Evolutionary conservation across 2,113 vertebrate genomes (phyloP).

Genomic region (Sprattus sprattus): DNA sequence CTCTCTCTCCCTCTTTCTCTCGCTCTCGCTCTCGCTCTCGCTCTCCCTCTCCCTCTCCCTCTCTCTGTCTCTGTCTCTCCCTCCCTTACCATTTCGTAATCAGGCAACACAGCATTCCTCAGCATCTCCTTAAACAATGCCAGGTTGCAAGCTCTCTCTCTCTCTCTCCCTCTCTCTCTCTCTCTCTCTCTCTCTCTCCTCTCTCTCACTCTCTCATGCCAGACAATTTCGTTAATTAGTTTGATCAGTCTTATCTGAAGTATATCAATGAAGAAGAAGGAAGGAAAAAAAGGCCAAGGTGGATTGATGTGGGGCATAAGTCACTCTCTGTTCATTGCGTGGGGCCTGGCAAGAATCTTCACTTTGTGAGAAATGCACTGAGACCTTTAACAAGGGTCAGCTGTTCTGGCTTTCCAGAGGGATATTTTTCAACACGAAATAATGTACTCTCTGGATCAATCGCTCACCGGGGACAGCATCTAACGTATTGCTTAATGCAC

Average conservation of each 20-base stretch:
- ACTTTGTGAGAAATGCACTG: background rate
- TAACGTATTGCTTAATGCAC: constrained; percentile 26
- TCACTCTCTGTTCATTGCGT: constrained; percentile 24
- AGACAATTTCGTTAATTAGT: constrained; percentile 65
- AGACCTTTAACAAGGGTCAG: constrained; percentile 36
- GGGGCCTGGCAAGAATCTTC: constrained; percentile 16
- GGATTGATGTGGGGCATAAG: constrained; percentile 42
- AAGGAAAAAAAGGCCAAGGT: background rate
- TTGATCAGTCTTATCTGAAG: constrained; percentile 63
- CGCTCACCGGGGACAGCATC: constrained; percentile 1
- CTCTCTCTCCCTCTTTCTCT: too few relatives aligned
- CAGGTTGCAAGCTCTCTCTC: constrained; percentile 32
- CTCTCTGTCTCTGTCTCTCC: too few relatives aligned
- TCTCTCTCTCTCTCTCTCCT: background rate
- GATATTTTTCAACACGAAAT: constrained; percentile 6
- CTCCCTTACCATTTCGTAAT: constrained; percentile 42
- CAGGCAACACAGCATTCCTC: constrained; percentile 49
- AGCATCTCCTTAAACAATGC: constrained; percentile 38
- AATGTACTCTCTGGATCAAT: constrained; percentile 31
- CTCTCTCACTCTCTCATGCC: constrained; percentile 33
- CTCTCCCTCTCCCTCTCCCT: too few relatives aligned
- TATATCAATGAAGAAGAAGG: constrained; percentile 48
- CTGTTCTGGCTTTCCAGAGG: constrained; percentile 12
- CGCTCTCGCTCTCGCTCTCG: background rate
- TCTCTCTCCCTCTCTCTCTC: background rate